Base-by-base conservation (phyloP, 2,888 invertebrate species). In the Athrips mouffetella region DNA sequence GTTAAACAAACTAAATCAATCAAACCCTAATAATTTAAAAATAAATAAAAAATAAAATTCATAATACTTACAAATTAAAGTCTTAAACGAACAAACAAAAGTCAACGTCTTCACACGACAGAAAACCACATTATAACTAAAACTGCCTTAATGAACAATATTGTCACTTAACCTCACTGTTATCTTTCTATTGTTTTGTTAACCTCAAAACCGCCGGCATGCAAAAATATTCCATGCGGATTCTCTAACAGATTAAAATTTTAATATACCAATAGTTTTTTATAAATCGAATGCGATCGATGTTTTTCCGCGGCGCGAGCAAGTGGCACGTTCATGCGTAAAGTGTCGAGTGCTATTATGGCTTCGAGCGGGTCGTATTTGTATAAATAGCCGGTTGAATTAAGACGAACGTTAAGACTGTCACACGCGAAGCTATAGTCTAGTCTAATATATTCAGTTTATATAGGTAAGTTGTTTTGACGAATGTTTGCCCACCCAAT, bases 341-440 rank as follows among this genome's bases (percentile, higher is more conserved):
- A 56, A 68, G 64, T 60, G 65, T 65, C 61, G 63, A 74, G 69
- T 76, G 68, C 69, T 70, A 69, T 73, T 73, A 70, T 70, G 60
- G 53, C 58, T 33, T 51, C 45, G 69, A 68, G 67, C 67, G 60
- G 71, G 68, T 69, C 70, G 77, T 61, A 60, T 67, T 76, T 74
- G 76, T 82, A 82, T 82, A 76, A 80, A 82, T 81, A 82, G 80
- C 70, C 58, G 54, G 47, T 54, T n/a, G 29, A 18, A 55, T 45
- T 55, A 53, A 58, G 61, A 58, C 48, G 62, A 59, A 54, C 21
- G 37, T 35, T 35, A 18, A n/a, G n/a, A n/a, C n/a, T n/a, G n/a
- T n/a, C n/a, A n/a, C n/a, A n/a, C n/a, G n/a, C n/a, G n/a, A n/a
- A n/a, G n/a, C n/a, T n/a, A n/a, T n/a, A n/a, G n/a, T n/a, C n/a